Percentiles rank a stretch among this genome's conserved stretches.
Conservation (phyloP, 2,113 vertebrate genomes). For the Ornithorhynchus anatinus region DNA sequence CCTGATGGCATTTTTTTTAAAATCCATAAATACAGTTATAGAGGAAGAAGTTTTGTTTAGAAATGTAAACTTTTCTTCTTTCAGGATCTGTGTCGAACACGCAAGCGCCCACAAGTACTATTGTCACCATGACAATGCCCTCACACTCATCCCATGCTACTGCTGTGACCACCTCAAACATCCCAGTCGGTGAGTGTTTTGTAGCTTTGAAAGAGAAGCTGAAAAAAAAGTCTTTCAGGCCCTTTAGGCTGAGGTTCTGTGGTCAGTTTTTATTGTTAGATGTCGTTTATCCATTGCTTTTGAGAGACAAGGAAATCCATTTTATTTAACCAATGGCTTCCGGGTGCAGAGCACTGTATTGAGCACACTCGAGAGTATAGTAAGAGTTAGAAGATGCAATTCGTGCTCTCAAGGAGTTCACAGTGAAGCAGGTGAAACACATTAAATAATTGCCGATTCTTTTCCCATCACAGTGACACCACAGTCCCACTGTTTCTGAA, state of each 20-base stretch:
- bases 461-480: too few relatives aligned
- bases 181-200: constrained; percentile 90
- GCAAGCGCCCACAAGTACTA: constrained; percentile 89
- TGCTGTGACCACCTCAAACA: constrained; percentile 92
- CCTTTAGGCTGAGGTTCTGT: neutral
- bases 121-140: constrained; percentile 98
- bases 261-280: neutral
- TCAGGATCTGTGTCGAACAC: constrained; percentile 89
- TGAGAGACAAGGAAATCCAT: too few relatives aligned
- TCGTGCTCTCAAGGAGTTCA: too few relatives aligned
- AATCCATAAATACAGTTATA: neutral
- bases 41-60: constrained; percentile 3
- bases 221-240: neutral
- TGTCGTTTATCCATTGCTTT: neutral
- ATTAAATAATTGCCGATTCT: too few relatives aligned
- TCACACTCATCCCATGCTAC: constrained; percentile 96
- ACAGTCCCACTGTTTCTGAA: too few relatives aligned
- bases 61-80: constrained; percentile 18
- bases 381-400: too few relatives aligned
- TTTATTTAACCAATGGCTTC: too few relatives aligned
- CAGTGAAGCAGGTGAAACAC: too few relatives aligned
- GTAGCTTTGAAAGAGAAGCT: neutral
- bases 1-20: neutral
- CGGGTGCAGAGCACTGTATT: too few relatives aligned
- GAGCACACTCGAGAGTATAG: too few relatives aligned